These are phyloP conservation scores for Athalia rosae DNA, from an alignment of 2,888 invertebrate genomes.

Conservation along the genomic window DNA sequence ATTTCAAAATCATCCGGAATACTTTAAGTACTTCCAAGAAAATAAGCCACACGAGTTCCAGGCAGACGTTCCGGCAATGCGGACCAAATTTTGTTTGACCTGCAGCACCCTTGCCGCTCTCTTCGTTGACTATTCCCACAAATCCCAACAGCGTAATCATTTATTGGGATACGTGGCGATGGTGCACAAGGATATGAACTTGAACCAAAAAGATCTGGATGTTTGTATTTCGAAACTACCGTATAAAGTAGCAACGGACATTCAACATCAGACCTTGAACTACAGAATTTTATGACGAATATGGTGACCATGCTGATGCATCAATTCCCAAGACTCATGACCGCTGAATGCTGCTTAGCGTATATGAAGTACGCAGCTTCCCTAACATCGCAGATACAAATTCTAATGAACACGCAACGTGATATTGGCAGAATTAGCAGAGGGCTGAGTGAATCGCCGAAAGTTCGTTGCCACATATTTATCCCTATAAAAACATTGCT, in stretches of 20 bases:
- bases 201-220: constrained; percentile 48
- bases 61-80: constrained; percentile 47
- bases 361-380: constrained; percentile 47
- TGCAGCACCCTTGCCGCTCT: constrained; percentile 48
- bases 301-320: constrained; percentile 50
- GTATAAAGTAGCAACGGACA: background rate
- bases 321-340: constrained; percentile 48
- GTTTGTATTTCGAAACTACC: constrained; percentile 30
- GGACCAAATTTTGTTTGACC: constrained; percentile 48
- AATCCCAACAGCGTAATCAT: constrained; percentile 48
- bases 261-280: background rate
- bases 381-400: constrained; percentile 43
- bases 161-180: constrained; percentile 52
- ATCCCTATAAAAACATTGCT: background rate
- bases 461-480: constrained; percentile 1
- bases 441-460: background rate
- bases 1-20: constrained; percentile 51
- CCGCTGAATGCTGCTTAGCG: constrained; percentile 46
- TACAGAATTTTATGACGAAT: constrained; percentile 51
- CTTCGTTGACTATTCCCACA: constrained; percentile 50
- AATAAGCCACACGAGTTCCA: constrained; percentile 50
- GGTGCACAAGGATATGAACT: constrained; percentile 53
- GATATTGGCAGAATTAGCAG: constrained; percentile 17
- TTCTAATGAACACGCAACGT: constrained; percentile 48
- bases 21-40: constrained; percentile 51